Conservation (phyloP, 2,888 invertebrate genomes). For the Drosophila borealis region DNA sequence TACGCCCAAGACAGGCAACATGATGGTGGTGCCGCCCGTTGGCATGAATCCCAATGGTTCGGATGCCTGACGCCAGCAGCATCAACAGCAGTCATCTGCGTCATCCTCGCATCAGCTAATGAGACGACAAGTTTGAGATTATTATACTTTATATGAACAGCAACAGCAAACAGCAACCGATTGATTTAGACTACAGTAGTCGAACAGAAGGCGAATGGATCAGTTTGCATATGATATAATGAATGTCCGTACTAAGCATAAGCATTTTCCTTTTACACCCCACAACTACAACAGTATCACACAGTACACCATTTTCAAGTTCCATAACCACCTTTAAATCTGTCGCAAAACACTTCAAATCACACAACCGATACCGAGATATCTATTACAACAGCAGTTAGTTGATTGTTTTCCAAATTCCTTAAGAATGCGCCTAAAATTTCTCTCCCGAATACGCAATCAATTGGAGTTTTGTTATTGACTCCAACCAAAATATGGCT, state of each 20-base stretch:
- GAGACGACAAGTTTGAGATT: conserved; percentile 84
- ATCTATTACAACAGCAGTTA: conserved; percentile 16
- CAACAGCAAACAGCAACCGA: conserved; percentile 43
- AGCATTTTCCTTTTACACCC: conserved; percentile 58
- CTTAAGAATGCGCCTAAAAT: conserved; percentile 17
- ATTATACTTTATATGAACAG: conserved; percentile 77
- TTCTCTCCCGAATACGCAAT: conserved; percentile 26
- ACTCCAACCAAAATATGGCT: conserved; percentile 22
- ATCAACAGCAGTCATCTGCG: conserved; percentile 57
- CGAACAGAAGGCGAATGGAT: conserved; percentile 19
- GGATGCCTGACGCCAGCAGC: conserved; percentile 80
- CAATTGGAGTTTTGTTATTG: conserved; percentile 20
- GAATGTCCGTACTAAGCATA: conserved; percentile 78
- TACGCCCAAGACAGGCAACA: conserved; percentile 91
- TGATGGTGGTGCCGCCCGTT: conserved; percentile 76
- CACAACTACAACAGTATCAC: conserved; percentile 19
- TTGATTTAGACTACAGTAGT: conserved; percentile 46
- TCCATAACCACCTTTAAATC: conserved; percentile 3
- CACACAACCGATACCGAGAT: conserved; percentile 10
- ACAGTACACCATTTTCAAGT: conserved; percentile 6
- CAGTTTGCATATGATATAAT: conserved; percentile 67
- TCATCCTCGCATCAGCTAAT: conserved; percentile 75
- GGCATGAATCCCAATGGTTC: conserved; percentile 73
- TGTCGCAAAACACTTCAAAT: conserved; percentile 1
- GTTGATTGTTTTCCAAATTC: conserved; percentile 30